Evolutionary conservation across 2,113 vertebrate genomes (phyloP).

Genomic region (Tragelaphus strepsiceros): DNA sequence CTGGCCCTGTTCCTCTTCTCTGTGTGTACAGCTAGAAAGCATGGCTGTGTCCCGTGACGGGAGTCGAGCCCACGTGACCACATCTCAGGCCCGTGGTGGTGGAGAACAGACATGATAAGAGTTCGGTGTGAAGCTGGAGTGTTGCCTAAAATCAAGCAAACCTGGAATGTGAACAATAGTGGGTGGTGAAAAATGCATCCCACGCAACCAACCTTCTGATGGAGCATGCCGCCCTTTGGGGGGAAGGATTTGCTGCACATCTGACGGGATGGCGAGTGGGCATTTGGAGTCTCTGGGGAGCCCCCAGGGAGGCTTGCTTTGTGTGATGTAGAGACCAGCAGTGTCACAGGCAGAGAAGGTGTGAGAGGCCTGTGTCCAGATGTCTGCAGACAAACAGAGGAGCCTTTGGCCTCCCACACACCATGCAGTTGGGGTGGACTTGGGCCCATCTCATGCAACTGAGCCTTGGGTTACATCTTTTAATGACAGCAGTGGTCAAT

Average conservation of each 20-base stretch:
- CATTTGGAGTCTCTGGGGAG: not conserved
- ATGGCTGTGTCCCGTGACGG: not conserved
- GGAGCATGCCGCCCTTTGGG: not conserved
- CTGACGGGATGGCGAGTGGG: not conserved
- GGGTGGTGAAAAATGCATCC: not conserved
- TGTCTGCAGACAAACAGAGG: not conserved
- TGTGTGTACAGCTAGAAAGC: not conserved
- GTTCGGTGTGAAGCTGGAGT: not conserved
- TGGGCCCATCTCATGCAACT: not conserved
- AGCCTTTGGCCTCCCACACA: too few species aligned
- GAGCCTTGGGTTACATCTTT: not conserved
- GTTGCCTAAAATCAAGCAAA: not conserved
- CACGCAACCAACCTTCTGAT: not conserved
- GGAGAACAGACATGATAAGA: not conserved
- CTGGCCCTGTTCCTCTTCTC: not conserved
- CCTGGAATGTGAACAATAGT: not conserved
- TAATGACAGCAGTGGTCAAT: not conserved
- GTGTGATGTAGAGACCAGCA: not conserved
- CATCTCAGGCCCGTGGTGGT: not conserved
- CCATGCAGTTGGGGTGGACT: not conserved
- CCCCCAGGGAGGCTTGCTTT: not conserved
- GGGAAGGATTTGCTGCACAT: not conserved
- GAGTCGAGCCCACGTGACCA: not conserved
- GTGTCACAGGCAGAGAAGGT: not conserved
- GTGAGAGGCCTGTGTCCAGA: rapidly evolving